Evolutionary conservation across 2,888 invertebrate genomes (phyloP), one percentile per base, ranked within the genome.

Genomic region (Mesochorus sp.): DNA sequence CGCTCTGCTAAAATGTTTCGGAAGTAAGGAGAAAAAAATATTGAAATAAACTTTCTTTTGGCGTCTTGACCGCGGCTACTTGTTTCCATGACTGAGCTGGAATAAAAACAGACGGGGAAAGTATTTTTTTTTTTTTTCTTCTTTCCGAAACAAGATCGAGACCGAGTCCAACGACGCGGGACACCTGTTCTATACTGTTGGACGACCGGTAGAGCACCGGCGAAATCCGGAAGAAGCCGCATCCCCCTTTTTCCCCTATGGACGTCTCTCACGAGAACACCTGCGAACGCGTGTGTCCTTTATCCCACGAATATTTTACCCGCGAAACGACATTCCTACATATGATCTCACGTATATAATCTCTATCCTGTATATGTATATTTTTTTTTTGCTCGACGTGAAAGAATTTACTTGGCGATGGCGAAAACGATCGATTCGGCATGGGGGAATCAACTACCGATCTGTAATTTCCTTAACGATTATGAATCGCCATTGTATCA

Each of bases 291-390:
- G 67, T 28, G 51, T 42, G 47, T 67, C 12, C 5, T 28, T 28
- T 75, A 72, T 57, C 49, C 47, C 51, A 39, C n/a, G 76, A 67
- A 68, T 55, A 64, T 70, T 70, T 66, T 70, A 67, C 62, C 68
- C 21, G 72, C 76, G 64, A 14, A 66, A 55, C 78, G 57, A 72
- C 80, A 81, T 80, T 81, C 80, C 79, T 76, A 73, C 66, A 80
- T 12, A 79, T 55, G 24, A 66, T 57, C 42, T 47, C 42, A 14
- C 53, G 10, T 26, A 8, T 17, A 53, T 34, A 42, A 19, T 44
- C 34, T 37, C 6, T 6, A 24, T 42, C 42, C 8, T 17, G n/a
- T 74, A 31, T 49, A 12, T 31, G 37, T 3, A 47, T 34, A 6
- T 68, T 51, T 19, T 74, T 39, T 68, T 67, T 39, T 68, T 74